Evolutionary conservation across 2,113 vertebrate species (phyloP).

Genomic region (Spilogale gracilis): DNA sequence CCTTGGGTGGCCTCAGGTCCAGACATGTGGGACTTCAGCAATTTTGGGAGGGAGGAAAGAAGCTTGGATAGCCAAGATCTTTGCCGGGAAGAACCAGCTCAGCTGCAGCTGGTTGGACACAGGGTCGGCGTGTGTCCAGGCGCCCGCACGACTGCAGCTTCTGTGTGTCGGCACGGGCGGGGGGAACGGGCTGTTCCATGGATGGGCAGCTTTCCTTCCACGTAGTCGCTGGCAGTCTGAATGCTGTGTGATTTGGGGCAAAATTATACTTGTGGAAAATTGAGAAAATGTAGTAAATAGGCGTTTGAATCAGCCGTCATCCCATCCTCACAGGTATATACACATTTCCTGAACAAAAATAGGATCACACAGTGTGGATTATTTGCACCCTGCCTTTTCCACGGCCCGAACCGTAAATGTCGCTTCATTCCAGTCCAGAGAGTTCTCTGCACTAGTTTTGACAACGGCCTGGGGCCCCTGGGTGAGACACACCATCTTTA

Average conservation of each 20-base stretch:
- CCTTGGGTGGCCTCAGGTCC: neutral
- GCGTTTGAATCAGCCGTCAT: neutral
- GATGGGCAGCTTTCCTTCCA: fast-evolving
- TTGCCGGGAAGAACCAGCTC: neutral
- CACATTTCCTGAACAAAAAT: neutral
- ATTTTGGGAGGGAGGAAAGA: neutral
- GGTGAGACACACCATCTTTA: neutral
- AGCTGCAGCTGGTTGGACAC: neutral
- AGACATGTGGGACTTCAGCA: neutral
- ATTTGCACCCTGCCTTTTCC: neutral
- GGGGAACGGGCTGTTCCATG: fast-evolving
- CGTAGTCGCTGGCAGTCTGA: neutral
- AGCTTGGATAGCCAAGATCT: neutral
- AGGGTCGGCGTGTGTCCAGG: neutral
- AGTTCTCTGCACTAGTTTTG: neutral
- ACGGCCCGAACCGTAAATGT: neutral
- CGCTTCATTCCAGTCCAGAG: no score
- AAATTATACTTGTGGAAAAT: neutral
- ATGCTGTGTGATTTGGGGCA: neutral
- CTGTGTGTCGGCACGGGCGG: fast-evolving
- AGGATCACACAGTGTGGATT: neutral
- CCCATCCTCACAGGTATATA: neutral
- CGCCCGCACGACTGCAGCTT: fast-evolving
- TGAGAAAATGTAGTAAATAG: neutral
- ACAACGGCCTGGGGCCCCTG: neutral